Base-by-base conservation (phyloP, 2,888 invertebrate genomes). In the Polyploca ridens region DNA sequence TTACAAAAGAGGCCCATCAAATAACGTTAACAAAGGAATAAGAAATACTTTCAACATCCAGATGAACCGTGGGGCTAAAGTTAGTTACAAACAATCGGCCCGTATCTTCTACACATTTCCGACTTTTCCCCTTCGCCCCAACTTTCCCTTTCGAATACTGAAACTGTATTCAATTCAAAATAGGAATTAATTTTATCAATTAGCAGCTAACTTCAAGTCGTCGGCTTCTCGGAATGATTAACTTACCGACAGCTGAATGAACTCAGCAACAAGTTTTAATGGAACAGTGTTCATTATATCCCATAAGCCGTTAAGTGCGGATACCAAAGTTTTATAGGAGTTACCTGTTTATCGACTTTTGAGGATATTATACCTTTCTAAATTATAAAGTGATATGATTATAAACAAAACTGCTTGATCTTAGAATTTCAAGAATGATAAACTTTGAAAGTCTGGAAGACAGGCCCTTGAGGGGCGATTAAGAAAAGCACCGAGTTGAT, bases 171-270 rank as follows among this genome's bases (percentile, higher is more conserved):
- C 54, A 54, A 61, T 61, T 61, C 61, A 61, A 61, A 61, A 61
- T 61, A 61, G 19, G 11, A 61, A 41, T 41, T 38, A 61, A 61
- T 61, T 38, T 61, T 61, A 60, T 60, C 60, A 61, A 61, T 61
- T 61, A 61, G 61, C 61, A 38, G 38, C 35, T n/a, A 35, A 54
- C 54, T 54, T 54, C 54, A 54, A 16, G 54, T 54, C 54, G 54
- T 16, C 49, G 49, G 54, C 54, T 54, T 19, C 54, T 8, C 54
- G 35, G 60, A 60, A 38, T 35, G 38, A 33, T 16, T 41, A 27
- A 41, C 19, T 41, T 19, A 54, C 41, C 14, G 59, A 5, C 19
- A 19, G n/a, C 19, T 41, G 41, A 61, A 61, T 41, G 61, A 41
- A 61, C 19, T 41, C 41, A 27, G 41, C 27, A 38, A 59, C 59